phyloP scores from a whole-genome alignment of 1,140 invertebrate genomes.

The Cherax destructor region DNA sequence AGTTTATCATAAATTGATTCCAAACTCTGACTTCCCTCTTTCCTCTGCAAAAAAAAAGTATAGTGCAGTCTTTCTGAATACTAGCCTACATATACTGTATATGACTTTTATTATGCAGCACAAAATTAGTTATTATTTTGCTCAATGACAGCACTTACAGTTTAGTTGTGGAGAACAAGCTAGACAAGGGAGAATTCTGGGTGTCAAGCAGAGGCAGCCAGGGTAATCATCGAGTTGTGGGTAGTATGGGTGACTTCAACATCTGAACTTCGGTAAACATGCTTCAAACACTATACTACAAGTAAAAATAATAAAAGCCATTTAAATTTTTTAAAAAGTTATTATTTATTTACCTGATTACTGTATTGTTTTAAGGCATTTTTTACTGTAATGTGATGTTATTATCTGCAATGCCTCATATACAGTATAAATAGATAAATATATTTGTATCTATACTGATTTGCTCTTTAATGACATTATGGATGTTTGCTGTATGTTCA shows the following conservation, averaged over 20 bases:
- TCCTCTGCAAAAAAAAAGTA: background rate
- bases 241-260: too few relatives aligned
- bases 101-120: conserved; percentile 5
- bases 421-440: conserved; percentile 13
- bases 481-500: conserved; percentile 60
- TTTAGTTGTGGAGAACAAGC: background rate
- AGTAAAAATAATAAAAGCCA: too few relatives aligned
- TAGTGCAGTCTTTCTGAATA: conserved; percentile 6
- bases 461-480: conserved; percentile 44
- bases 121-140: conserved; percentile 20
- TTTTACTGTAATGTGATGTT: too few relatives aligned
- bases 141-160: conserved; percentile 23
- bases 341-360: too few relatives aligned
- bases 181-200: conserved; percentile 10
- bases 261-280: too few relatives aligned
- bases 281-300: too few relatives aligned
- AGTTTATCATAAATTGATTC: background rate
- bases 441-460: conserved; percentile 39
- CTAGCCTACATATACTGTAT: conserved; percentile 14
- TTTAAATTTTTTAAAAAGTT: too few relatives aligned
- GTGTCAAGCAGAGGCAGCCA: background rate
- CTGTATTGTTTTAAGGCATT: too few relatives aligned
- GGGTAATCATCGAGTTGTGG: background rate
- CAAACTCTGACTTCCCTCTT: conserved; percentile 3
- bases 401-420: too few relatives aligned